Base-by-base conservation (phyloP, 2,797 vertebrate genomes). In the Hydrophis major region DNA sequence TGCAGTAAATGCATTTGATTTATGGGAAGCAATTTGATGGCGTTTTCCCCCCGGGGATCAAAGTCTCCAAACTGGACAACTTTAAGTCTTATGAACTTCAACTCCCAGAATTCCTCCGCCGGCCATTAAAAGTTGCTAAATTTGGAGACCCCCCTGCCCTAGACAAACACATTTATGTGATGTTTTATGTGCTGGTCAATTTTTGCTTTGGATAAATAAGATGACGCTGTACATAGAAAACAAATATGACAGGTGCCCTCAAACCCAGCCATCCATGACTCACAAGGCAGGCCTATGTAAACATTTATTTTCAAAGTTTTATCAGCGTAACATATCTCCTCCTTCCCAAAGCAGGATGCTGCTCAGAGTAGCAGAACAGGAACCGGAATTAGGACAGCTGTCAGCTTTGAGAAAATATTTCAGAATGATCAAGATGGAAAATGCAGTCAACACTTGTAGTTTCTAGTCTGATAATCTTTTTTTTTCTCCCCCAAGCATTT, bases 381-480 rank as follows among this genome's bases (percentile, higher is more conserved):
- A 87, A 83, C 22, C 32, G 88, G 95, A 74, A 91, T 55, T 93
- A 87, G 74, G 59, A 92, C 92, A 6, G 89, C 92, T 95, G 63
- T 86, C 89, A 93, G 93, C 94, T 22, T 55, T 87, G 61, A 78
- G 57, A 37, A 90, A 93, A 53, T 4, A 87, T 50, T 0, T 8
- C 92, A 95, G 89, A 94, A 91, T n/a, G 87, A 69, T 27, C 93
- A 42, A 69, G 92, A 50, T 89, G 94, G 90, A 90, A 94, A 95
- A 92, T 94, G 93, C 93, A 96, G 91, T 97, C 92, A 92, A 90
- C 74, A 96, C 92, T 95, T 89, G 95, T 95, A 95, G 95, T 96
- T 94, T 96, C 96, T 97, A 96, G 95, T 96, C 96, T 95, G 94
- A 93, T 0, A 32, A 69, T 92, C 92, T 95, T 63, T 59, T 32